Base-by-base conservation (phyloP, 2,888 invertebrate genomes). In the Cerastis leucographa region DNA sequence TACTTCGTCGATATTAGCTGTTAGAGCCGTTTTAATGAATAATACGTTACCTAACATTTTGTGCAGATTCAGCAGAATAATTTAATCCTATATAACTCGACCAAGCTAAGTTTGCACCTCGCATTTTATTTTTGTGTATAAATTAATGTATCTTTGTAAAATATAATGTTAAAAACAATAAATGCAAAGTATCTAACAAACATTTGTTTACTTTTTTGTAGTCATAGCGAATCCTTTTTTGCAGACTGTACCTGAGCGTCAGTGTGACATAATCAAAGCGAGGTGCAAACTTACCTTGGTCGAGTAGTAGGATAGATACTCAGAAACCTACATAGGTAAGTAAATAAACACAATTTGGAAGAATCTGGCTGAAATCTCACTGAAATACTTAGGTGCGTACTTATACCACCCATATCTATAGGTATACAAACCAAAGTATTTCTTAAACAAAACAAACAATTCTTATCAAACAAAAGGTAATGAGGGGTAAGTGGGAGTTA, bases 381-480 rank as follows among this genome's bases (percentile, higher is more conserved):
- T 68, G 7, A 35, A 67, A 49, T 46, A 46, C 14, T 25, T 17
- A 11, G 11, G 14, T n/a, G 44, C 19, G 25, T 49, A 54, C 9
- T n/a, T 62, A 40, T 40, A 40, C n/a, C n/a, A 42, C 42, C n/a
- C n/a, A 9, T 62, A 59, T 42, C 2, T 25, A 14, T 62, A 19
- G 1, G 9, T 64, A 71, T 29, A 71, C 19, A 22, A 9, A 71
- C 35, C 8, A 62, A 66, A 42, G n/a, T 64, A 64, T 42, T 73
- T 79, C 79, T 83, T 81, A 67, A 81, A 86, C 87, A 92, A 93
- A 91, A 92, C 90, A 91, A 92, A 93, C 92, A 94, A 94, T 92
- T 84, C 74, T 91, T 93, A 93, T 92, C 88, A 93, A 94, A 95
- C 94, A 95, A 95, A 95, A 94, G 95, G 91, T 93, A 93, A 93